Evolutionary conservation across 2,888 invertebrate genomes (phyloP), one percentile per base, ranked within the genome.

Genomic region (Ochropacha duplaris): DNA sequence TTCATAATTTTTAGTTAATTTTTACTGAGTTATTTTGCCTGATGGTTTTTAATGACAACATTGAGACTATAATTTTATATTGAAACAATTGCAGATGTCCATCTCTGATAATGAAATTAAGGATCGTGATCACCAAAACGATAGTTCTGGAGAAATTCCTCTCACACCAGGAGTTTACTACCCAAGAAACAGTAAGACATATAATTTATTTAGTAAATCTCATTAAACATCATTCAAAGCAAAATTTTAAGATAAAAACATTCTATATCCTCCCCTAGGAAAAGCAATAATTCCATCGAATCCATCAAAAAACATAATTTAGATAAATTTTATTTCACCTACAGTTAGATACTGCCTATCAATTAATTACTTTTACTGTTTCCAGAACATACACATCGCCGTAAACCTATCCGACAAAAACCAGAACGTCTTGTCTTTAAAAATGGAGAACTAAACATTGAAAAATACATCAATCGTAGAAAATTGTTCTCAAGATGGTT

Each of bases 361-460:
- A 19, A 1, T n/a, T n/a, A 49, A n/a, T 31, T 39, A 28, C 36
- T 22, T 34, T 52, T 22, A n/a, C n/a, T 58, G 24, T 44, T 50
- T 59, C 50, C 68, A 79, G 81, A 61, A 66, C 59, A 22, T 0
- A 22, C 64, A 51, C 64, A 69, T 12, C 62, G 58, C 4, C 71
- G 72, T 31, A 78, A 73, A 31, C 61, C 62, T 22, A 52, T 57
- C 2, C 62, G 73, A 24, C 58, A 59, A 14, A 68, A 68, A 55
- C 61, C 55, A 6, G 75, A 67, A 54, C 93, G 98, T 55, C 96
- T 96, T 1, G 95, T 98, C 8, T 94, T 96, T 71, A 98, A 98
- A 84, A 97, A 96, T 86, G 98, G 98, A 36, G 97, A 97, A 72
- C 96, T 97, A 84, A 98, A 98, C 85, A 95, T 98, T 14, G 94